Evolutionary conservation across 2,113 vertebrate genomes (phyloP).

Genomic region (Uria lomvia): DNA sequence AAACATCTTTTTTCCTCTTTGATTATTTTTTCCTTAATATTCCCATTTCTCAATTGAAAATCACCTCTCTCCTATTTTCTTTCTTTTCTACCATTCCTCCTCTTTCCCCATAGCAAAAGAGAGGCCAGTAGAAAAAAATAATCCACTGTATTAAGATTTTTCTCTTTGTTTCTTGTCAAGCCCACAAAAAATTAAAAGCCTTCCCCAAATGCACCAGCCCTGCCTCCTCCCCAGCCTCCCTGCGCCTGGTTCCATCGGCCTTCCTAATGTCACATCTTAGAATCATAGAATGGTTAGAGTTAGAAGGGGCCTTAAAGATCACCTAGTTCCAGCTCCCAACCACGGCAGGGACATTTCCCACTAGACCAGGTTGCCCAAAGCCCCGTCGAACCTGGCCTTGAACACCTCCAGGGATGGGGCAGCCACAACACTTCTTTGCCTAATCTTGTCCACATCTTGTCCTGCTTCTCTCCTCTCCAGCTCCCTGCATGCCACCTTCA

Average conservation of each 20-base stretch:
- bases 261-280: background rate
- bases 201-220: background rate
- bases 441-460: background rate
- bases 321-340: too few species aligned
- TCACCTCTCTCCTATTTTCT: background rate
- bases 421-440: background rate
- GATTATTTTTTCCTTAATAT: background rate
- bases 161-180: background rate
- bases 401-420: too few species aligned
- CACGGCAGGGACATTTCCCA: too few species aligned
- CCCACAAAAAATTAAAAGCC: background rate
- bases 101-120: background rate
- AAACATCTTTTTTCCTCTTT: background rate
- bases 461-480: background rate
- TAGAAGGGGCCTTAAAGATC: too few species aligned
- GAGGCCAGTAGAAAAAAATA: background rate
- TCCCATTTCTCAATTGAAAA: background rate
- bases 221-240: background rate
- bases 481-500: background rate
- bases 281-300: too few species aligned
- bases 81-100: background rate
- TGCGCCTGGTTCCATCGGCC: accelerated
- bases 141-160: background rate
- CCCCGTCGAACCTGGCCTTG: too few species aligned
- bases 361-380: too few species aligned